Conservation (phyloP, 1,140 invertebrate species). For the Lamellibrachia luymesi region DNA sequence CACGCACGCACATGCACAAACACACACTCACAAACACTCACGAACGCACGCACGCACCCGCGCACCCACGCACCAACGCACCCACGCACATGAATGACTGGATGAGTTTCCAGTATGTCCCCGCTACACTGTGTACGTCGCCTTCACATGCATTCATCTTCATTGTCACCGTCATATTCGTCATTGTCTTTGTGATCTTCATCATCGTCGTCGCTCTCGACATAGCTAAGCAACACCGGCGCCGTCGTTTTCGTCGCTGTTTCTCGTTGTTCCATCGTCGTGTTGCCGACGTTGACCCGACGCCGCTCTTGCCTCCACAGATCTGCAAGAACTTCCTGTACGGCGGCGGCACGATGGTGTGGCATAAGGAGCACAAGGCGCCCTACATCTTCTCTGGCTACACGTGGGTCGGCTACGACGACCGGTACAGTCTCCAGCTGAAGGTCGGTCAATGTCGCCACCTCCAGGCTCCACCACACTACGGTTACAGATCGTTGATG, state of each 20-base stretch:
- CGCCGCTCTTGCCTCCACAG: constrained; percentile 47
- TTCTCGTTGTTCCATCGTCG: background rate
- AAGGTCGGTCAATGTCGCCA: constrained; percentile 61
- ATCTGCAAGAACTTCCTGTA: constrained; percentile 70
- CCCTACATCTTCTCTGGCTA: constrained; percentile 76
- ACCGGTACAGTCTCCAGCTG: constrained; percentile 69
- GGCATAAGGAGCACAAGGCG: constrained; percentile 70
- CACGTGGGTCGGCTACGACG: constrained; percentile 89
- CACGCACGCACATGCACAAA: too few relatives aligned
- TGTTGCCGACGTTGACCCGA: background rate
- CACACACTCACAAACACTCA: too few relatives aligned
- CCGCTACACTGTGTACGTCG: background rate
- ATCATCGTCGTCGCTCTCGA: background rate
- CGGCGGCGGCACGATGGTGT: constrained; percentile 63
- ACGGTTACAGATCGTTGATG: too few relatives aligned
- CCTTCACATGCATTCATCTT: background rate
- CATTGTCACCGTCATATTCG: background rate
- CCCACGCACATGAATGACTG: background rate
- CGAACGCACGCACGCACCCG: too few relatives aligned
- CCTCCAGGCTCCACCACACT: too few relatives aligned
- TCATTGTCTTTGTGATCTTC: background rate
- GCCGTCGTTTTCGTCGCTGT: background rate
- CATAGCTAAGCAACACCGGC: background rate
- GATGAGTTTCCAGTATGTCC: too few relatives aligned
- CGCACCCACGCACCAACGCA: background rate